phyloP scores from a whole-genome alignment of 2,113 vertebrate genomes.

The Gobio gobio region DNA sequence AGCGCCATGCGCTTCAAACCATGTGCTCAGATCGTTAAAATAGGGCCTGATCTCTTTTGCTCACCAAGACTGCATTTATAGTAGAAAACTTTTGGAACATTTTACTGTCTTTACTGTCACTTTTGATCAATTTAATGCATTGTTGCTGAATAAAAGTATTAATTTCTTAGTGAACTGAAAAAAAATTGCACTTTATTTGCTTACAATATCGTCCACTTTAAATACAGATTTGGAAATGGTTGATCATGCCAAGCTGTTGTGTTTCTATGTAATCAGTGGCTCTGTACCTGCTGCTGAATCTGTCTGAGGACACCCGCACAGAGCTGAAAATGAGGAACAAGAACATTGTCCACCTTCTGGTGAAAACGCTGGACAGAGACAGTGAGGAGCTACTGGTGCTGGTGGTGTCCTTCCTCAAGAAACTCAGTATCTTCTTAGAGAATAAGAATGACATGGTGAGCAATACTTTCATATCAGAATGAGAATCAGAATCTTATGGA shows the following conservation, averaged over 20 bases:
- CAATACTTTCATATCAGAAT: background rate
- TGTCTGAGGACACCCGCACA: constrained; percentile 90
- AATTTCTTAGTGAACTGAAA: background rate
- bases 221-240: background rate
- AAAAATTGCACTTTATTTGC: background rate
- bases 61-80: background rate
- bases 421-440: constrained; percentile 95
- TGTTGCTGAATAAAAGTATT: background rate
- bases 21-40: no score
- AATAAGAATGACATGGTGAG: constrained; percentile 98
- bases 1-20: no score
- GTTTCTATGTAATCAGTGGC: constrained; percentile 73
- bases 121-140: background rate
- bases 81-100: background rate
- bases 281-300: constrained; percentile 90
- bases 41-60: background rate
- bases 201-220: background rate
- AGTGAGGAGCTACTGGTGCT: constrained; percentile 90
- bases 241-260: background rate
- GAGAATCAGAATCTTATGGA: no score
- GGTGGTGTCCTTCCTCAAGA: constrained; percentile 92
- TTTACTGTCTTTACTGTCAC: background rate
- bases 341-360: constrained; percentile 91
- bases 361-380: constrained; percentile 88
- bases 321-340: constrained; percentile 97